Conservation (phyloP, 1,140 invertebrate species). For the Tenebrio molitor region DNA sequence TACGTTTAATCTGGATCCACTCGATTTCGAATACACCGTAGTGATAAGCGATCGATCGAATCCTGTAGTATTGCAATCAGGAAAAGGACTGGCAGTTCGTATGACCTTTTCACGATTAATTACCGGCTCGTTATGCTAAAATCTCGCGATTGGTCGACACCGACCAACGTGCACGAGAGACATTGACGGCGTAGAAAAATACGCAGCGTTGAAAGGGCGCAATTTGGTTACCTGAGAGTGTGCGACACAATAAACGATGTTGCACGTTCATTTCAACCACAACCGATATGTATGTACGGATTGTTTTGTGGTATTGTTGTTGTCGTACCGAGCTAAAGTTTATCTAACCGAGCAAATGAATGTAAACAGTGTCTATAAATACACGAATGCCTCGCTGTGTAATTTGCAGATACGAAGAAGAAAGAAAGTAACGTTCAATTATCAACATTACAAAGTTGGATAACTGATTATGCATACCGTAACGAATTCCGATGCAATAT, state of each 20-base stretch:
- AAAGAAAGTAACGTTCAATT: background rate
- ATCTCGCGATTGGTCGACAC: background rate
- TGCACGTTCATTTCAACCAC: slow-evolving; percentile 28
- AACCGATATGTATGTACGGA: background rate
- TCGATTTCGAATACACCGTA: too few species aligned
- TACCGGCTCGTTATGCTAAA: background rate
- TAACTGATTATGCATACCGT: too few species aligned
- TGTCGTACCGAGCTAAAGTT: slow-evolving; percentile 21
- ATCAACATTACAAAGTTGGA: background rate
- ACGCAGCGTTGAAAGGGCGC: background rate
- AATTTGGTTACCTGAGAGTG: slow-evolving; percentile 7
- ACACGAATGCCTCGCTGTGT: slow-evolving; percentile 1
- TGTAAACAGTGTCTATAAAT: slow-evolving; percentile 33
- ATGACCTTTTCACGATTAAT: background rate
- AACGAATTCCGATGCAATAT: too few species aligned
- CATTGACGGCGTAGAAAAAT: background rate
- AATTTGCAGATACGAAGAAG: slow-evolving; percentile 26
- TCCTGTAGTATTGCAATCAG: too few species aligned
- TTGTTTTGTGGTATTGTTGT: slow-evolving; percentile 39
- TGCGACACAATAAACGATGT: background rate
- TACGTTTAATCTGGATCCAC: too few species aligned
- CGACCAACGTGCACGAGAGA: background rate
- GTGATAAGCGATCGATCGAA: too few species aligned
- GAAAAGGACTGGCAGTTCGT: background rate
- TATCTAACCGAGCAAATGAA: slow-evolving; percentile 30